Evolutionary conservation across 2,113 vertebrate species (phyloP), one percentile per base, ranked within the genome.

Genomic region (Sinocyclocheilus grahami): DNA sequence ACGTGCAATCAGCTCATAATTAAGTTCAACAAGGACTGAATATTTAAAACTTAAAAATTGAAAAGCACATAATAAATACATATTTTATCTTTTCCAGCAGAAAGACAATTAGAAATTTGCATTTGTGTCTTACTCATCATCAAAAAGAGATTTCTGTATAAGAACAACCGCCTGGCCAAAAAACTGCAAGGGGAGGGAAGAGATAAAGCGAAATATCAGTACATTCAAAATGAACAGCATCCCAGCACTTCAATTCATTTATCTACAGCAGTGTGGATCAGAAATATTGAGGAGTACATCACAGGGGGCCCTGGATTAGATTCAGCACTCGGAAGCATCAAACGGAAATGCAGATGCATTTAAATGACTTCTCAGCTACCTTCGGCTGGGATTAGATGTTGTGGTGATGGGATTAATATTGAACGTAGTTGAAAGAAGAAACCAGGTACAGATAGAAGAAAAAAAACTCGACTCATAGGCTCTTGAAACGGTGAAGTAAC

Each of bases 251-350:
- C 1, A 74, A 30, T 48, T 48, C 77, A 86, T 85, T 85, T 89
- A 82, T 87, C 88, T 77, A 82, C 83, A 78, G 85, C 83, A 58
- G 87, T 12, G 84, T 16, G 78, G 69, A 82, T 87, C 53, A 85
- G 37, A 51, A 88, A 78, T 67, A 55, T 84, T 84, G 76, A 82
- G 85, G 53, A 89, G 87, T 65, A 82, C 72, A 78, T 89, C 87
- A 88, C 81, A 88, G 53, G 85, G 81, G 82, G 76, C 78, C 83
- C 30, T 72, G 82, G 88, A 89, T 88, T 88, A 80, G 55, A 86
- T 81, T 51, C 87, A 78, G 78, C 79, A n/a, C 78, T 62, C 37
- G 37, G 78, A 74, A 80, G 53, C 46, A 55, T 67, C 60, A 83
- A 67, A 71, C 39, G 62, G 46, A 85, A 74, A 85, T 46, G 58